Conservation (phyloP, 2,888 invertebrate genomes). For the Eucera pruinosa region DNA sequence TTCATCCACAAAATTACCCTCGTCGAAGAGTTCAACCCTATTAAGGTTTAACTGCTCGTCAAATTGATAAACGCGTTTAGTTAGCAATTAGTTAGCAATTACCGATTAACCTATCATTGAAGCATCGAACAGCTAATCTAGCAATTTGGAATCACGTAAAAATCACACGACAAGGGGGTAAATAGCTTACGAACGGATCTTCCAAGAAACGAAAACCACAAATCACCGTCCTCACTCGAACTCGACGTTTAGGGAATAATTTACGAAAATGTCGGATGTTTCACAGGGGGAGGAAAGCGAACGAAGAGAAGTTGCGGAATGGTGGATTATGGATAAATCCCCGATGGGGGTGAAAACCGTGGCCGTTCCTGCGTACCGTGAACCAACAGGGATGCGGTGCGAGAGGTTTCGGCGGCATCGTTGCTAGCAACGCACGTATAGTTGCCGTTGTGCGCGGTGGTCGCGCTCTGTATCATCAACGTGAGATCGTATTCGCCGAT, state of each 20-base stretch:
- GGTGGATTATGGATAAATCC: neutral
- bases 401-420: conserved; percentile 84
- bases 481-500: conserved; percentile 82
- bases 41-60: too few relatives aligned
- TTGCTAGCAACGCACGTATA: conserved; percentile 86
- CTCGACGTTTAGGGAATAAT: neutral
- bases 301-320: too few relatives aligned
- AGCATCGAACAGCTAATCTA: too few relatives aligned
- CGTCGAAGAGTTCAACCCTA: too few relatives aligned
- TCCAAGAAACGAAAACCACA: neutral
- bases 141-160: too few relatives aligned
- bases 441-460: conserved; percentile 85
- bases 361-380: conserved; percentile 81
- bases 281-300: neutral
- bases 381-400: conserved; percentile 85
- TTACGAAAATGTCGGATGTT: neutral
- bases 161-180: too few relatives aligned
- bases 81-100: too few relatives aligned
- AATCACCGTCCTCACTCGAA: conserved; percentile 4
- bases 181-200: too few relatives aligned
- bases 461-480: conserved; percentile 85
- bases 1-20: too few relatives aligned
- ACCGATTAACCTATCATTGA: too few relatives aligned
- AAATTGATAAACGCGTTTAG: too few relatives aligned
- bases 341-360: neutral